A percentile compares a stretch with the other conserved stretches of the same genome.
Conservation (phyloP, 2,113 vertebrate genomes). For the Lipophrys pholis region DNA sequence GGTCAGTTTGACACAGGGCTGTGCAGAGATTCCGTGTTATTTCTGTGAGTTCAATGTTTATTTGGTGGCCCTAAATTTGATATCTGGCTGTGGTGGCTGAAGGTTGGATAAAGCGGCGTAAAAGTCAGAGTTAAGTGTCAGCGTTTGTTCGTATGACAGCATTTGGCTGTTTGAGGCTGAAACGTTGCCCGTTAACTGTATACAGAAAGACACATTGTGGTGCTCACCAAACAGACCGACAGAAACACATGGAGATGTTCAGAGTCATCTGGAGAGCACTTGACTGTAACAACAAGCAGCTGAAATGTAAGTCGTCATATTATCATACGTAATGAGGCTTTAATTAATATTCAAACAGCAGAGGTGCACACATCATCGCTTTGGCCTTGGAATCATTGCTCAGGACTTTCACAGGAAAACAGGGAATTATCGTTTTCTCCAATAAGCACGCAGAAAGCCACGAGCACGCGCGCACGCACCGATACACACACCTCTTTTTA, state of each 20-base stretch:
- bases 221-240: conserved; percentile 20
- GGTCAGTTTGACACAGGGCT: too few species aligned
- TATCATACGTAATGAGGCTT: conserved; percentile 63
- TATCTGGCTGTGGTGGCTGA: too few species aligned
- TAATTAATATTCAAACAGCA: conserved; percentile 65
- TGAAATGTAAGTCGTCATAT: conserved; percentile 43
- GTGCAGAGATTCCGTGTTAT: too few species aligned
- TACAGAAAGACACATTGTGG: neutral
- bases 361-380: conserved; percentile 59
- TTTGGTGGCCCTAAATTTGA: too few species aligned
- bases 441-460: conserved; percentile 43
- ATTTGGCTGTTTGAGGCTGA: neutral
- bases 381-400: conserved; percentile 57
- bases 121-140: too few species aligned
- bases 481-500: conserved; percentile 61
- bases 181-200: neutral
- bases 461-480: conserved; percentile 19
- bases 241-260: conserved; percentile 33
- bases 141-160: too few species aligned
- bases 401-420: conserved; percentile 64
- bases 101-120: too few species aligned
- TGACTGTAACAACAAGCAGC: conserved; percentile 64
- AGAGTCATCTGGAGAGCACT: conserved; percentile 63
- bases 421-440: conserved; percentile 57
- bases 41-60: too few species aligned